These are phyloP conservation scores for Scleropages formosus DNA, from an alignment of 2,797 vertebrate genomes.

Conservation along the genomic window DNA sequence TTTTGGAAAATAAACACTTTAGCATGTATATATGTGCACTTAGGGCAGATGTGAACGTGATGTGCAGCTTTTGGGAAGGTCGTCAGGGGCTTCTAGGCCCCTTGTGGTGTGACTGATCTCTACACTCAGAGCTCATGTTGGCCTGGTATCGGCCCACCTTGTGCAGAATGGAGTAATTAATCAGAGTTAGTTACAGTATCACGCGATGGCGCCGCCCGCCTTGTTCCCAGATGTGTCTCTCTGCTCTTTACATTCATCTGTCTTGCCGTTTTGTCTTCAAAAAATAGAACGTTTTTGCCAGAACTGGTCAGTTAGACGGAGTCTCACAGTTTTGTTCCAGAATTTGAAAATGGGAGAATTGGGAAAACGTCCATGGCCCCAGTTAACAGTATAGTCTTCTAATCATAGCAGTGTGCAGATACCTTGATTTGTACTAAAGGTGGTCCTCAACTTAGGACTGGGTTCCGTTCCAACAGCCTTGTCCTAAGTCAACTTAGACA, in stretches of 20 bases:
- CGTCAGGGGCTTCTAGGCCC: conserved; percentile 4
- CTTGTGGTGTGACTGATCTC: conserved; percentile 15
- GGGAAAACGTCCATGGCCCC: too few species aligned
- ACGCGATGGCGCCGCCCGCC: background rate
- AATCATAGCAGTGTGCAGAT: too few species aligned
- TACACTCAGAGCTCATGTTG: background rate
- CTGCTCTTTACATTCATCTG: background rate
- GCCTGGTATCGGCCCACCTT: conserved; percentile 7
- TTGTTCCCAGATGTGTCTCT: conserved; percentile 20
- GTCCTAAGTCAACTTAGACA: too few species aligned
- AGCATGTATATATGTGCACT: background rate
- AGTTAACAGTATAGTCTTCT: too few species aligned
- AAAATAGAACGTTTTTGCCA: too few species aligned
- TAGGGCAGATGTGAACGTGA: background rate
- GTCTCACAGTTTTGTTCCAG: too few species aligned
- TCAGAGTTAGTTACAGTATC: conserved; percentile 23
- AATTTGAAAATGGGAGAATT: too few species aligned
- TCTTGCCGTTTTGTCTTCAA: background rate
- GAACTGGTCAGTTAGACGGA: too few species aligned
- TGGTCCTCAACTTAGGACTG: too few species aligned
- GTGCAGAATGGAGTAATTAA: conserved; percentile 18
- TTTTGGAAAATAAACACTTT: conserved; percentile 1
- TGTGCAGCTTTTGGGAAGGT: background rate
- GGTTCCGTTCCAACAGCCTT: too few species aligned
- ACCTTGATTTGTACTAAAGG: too few species aligned